Evolutionary conservation across 1,140 invertebrate species (phyloP).

Genomic region (Drosophila arawakana): DNA sequence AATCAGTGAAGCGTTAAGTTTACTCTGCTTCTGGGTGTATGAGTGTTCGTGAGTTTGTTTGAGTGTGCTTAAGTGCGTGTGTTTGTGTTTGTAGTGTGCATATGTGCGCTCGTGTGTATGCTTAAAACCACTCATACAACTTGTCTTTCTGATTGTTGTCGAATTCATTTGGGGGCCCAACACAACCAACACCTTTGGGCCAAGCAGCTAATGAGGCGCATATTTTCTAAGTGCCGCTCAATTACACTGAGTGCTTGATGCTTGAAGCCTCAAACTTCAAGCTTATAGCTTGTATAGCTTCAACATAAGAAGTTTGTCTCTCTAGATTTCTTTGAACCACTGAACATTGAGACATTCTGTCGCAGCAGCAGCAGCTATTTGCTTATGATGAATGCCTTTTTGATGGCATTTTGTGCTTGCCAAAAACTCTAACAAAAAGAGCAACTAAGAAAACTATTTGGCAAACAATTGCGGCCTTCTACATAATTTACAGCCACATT

Average conservation of each 20-base stretch:
- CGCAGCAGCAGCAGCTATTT: background rate
- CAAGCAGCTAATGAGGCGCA: conserved; percentile 75
- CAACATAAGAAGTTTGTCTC: too few relatives aligned
- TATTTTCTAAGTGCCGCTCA: conserved; percentile 77
- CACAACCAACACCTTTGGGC: conserved; percentile 37
- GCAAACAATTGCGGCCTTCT: conserved; percentile 40
- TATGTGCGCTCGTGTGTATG: conserved; percentile 28
- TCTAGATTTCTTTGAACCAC: background rate
- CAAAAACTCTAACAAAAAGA: conserved; percentile 19
- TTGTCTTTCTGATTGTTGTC: conserved; percentile 41
- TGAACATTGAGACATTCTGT: conserved; percentile 4
- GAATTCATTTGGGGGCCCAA: conserved; percentile 26
- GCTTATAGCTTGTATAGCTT: background rate
- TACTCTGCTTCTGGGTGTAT: conserved; percentile 27
- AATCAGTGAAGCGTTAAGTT: conserved; percentile 75
- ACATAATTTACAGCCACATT: conserved; percentile 46
- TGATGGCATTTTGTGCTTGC: conserved; percentile 35
- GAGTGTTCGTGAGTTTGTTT: conserved; percentile 2
- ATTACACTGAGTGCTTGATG: conserved; percentile 75
- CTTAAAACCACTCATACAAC: conserved; percentile 22
- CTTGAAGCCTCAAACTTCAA: conserved; percentile 12
- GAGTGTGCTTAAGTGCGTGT: conserved; percentile 14
- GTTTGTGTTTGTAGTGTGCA: conserved; percentile 17
- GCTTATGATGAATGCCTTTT: conserved; percentile 47
- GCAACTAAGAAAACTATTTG: conserved; percentile 45